A percentile compares a stretch with the other conserved stretches of the same genome.
These are phyloP conservation scores for Athalia circularis DNA, from an alignment of 2,888 invertebrate species.

Conservation along the genomic window DNA sequence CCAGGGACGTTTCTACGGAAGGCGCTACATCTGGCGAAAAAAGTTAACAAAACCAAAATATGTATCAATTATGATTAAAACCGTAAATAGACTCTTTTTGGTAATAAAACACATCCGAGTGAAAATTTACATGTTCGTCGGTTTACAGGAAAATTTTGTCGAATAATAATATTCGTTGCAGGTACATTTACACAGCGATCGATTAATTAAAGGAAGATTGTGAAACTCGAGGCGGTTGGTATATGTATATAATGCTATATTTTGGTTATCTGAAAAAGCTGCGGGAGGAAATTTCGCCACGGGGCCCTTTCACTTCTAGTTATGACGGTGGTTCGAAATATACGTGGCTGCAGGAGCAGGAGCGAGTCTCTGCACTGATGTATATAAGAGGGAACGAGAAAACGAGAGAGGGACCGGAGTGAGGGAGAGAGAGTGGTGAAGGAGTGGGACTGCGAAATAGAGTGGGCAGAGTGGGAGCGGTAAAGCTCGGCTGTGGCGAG, in stretches of 20 bases:
- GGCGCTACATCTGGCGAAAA: too few relatives aligned
- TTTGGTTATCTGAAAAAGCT: not conserved
- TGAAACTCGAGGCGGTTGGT: not conserved
- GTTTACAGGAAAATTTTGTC: too few relatives aligned
- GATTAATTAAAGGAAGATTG: too few relatives aligned
- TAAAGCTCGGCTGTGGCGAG: constrained; percentile 21
- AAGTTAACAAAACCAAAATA: too few relatives aligned
- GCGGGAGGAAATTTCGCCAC: not conserved
- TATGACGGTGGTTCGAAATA: not conserved
- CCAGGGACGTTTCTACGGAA: too few relatives aligned
- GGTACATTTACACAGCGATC: too few relatives aligned
- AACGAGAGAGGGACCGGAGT: not conserved
- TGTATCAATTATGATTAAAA: too few relatives aligned
- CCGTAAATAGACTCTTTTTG: too few relatives aligned
- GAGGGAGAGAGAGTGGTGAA: not conserved
- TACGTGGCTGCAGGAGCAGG: not conserved
- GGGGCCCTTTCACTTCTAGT: constrained; percentile 1
- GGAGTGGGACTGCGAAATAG: constrained; percentile 8
- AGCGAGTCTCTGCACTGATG: constrained; percentile 1
- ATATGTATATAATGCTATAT: not conserved
- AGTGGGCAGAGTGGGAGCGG: constrained; percentile 6
- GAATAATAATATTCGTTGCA: too few relatives aligned
- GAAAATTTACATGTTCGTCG: too few relatives aligned
- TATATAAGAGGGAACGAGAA: constrained; percentile 15
- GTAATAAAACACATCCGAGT: too few relatives aligned